Base-by-base conservation (phyloP, 2,797 vertebrate species). In the Semaprochilodus insignis region DNA sequence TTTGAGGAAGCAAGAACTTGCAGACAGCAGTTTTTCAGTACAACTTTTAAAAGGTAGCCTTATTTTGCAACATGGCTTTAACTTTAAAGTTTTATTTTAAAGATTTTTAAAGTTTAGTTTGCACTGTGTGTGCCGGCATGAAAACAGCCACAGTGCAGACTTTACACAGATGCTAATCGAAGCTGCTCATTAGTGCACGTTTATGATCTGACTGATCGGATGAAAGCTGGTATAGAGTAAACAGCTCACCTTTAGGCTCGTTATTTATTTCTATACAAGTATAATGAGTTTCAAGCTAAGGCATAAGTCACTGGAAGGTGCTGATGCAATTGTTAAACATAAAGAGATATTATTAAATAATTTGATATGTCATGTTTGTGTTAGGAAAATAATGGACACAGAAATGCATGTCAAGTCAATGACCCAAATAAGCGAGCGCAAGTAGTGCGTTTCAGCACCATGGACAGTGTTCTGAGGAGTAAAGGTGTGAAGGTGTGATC, bases 371-470 rank as follows among this genome's bases (percentile, higher is more conserved):
- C 36, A 40, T 44, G 40, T 44, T 44, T 44, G 0, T 44, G 8
- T 44, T 44, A 13, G 11, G 10, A 11, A 48, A 13, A 48, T 11
- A 48, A 48, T 8, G 5, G 40, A 48, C 44, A 48, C 21, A 13
- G 36, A 0, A 69, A 44, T 48, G 3, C 7, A 14, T 21, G 23
- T 8, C 40, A 44, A 44, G 40, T 44, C 5, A 44, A 44, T 10
- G 40, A 44, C 6, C 40, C 2, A 31, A 63, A 63, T 5, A 63
- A 17, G n/a, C 0, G 25, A 36, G 40, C 62, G 1, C 25, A 17
- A 17, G 62, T 27, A 54, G 25, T 25, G 62, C 82, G 78, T 65
- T 77, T 83, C 78, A 81, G 77, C 2, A 67, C 71, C 83, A 81
- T 19, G 80, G 82, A 83, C 71, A 60, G 75, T 15, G 10, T 10